A percentile compares a stretch with the other conserved stretches of the same genome.
Conservation (phyloP, 2,113 vertebrate species). For the Ascaphus truei region DNA sequence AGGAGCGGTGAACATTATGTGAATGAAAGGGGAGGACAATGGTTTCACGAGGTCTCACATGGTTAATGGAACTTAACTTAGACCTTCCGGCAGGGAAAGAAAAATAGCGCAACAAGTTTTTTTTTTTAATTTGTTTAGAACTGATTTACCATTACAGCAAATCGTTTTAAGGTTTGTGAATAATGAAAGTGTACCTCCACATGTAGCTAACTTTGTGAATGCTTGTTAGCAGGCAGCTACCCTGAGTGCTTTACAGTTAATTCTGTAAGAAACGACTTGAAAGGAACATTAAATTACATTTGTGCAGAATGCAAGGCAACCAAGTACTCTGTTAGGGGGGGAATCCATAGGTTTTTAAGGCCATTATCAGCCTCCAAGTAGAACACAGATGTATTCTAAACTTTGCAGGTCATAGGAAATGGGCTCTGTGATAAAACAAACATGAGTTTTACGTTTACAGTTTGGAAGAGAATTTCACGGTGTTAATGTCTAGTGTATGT, state of each 20-base stretch:
- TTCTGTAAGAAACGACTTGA: constrained; percentile 24
- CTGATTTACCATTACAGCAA: background rate
- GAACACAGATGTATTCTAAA: constrained; percentile 12
- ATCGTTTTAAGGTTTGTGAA: background rate
- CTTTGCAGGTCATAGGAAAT: background rate
- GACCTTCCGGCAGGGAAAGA: no score
- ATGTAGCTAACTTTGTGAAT: constrained; percentile 17
- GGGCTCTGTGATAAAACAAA: constrained; percentile 1
- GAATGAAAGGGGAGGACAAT: no score
- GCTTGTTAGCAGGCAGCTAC: constrained; percentile 22
- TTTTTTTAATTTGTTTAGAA: no score
- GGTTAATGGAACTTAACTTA: no score
- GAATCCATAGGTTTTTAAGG: constrained; percentile 21
- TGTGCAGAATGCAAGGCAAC: constrained; percentile 14
- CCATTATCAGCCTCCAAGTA: constrained; percentile 8
- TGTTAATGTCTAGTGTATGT: background rate
- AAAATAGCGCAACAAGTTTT: no score
- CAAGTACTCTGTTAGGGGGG: constrained; percentile 6
- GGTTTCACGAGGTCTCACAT: no score
- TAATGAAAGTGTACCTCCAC: constrained; percentile 27
- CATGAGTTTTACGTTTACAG: background rate
- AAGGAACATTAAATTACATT: constrained; percentile 30
- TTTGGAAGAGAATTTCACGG: background rate
- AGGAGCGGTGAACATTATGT: no score
- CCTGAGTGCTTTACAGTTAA: constrained; percentile 16